phyloP scores from a whole-genome alignment of 2,888 invertebrate species.

The Crioceris asparagi region DNA sequence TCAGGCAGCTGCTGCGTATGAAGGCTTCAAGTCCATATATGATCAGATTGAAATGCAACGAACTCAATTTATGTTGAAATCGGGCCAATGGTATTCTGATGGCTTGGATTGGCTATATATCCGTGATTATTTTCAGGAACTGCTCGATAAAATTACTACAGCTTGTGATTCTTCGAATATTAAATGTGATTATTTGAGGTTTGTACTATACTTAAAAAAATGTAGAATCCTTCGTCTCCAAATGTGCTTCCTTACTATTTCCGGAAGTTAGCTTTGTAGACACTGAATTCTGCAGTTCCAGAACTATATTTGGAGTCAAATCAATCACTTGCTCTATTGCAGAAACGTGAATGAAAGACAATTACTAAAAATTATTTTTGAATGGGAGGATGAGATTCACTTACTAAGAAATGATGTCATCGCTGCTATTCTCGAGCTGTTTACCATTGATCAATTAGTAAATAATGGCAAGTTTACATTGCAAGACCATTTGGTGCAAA shows the following conservation, averaged over 20 bases:
- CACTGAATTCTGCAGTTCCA: no score
- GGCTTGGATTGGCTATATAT: slow-evolving; percentile 31
- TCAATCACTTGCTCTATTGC: background rate
- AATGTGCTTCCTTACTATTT: no score
- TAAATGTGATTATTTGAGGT: slow-evolving; percentile 21
- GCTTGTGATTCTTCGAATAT: slow-evolving; percentile 20
- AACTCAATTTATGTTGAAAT: slow-evolving; percentile 22
- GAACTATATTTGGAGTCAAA: background rate
- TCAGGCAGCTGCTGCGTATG: slow-evolving; percentile 19
- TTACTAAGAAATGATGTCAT: no score
- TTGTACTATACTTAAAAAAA: no score
- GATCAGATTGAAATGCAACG: slow-evolving; percentile 17
- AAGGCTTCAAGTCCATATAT: slow-evolving; percentile 11
- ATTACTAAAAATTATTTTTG: slow-evolving; percentile 22
- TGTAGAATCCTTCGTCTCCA: no score
- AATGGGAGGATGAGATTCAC: slow-evolving; percentile 30
- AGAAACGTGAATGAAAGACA: slow-evolving; percentile 15
- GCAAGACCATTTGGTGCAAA: slow-evolving; percentile 40
- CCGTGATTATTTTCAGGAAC: slow-evolving; percentile 26
- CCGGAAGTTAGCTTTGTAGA: no score
- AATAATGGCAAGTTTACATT: no score
- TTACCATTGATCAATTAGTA: no score
- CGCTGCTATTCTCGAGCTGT: no score
- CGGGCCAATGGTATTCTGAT: slow-evolving; percentile 37
- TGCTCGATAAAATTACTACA: slow-evolving; percentile 24